A percentile compares a stretch with the other conserved stretches of the same genome.
Evolutionary conservation across 2,113 vertebrate genomes (phyloP).

Genomic region (Chelonoidis abingdonii): DNA sequence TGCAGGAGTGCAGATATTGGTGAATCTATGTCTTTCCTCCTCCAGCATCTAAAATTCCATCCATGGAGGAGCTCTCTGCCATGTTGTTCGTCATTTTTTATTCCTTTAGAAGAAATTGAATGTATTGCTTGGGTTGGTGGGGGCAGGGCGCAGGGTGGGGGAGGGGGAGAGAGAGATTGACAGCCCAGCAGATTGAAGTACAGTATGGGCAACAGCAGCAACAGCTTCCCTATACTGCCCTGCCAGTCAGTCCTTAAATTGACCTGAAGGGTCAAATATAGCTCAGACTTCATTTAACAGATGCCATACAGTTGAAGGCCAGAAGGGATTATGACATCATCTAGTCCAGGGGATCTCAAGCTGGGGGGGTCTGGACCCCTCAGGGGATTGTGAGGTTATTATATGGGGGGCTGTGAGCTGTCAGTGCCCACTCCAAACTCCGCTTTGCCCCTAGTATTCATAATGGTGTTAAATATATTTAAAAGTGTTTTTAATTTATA

Average conservation of each 20-base stretch:
- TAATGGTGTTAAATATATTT: no score
- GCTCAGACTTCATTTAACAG: background rate
- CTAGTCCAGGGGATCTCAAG: no score
- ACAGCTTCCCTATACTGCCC: background rate
- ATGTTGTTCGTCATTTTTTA: background rate
- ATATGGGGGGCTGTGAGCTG: no score
- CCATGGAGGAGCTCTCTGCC: background rate
- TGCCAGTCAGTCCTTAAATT: background rate
- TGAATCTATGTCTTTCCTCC: background rate
- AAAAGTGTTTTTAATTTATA: no score
- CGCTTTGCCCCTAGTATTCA: no score
- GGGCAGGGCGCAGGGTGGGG: background rate
- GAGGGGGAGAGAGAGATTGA: background rate
- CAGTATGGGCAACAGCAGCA: background rate
- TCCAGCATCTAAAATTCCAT: background rate
- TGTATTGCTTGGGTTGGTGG: background rate
- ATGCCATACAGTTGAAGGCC: background rate
- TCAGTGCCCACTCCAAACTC: no score
- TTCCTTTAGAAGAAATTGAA: background rate
- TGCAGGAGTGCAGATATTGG: background rate
- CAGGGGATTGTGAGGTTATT: no score
- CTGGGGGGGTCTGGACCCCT: no score
- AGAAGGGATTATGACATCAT: background rate
- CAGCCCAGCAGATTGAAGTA: background rate
- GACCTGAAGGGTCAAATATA: background rate